These are phyloP conservation scores for Drosophila leonis DNA, from an alignment of 2,888 invertebrate genomes.

Conservation along the genomic window DNA sequence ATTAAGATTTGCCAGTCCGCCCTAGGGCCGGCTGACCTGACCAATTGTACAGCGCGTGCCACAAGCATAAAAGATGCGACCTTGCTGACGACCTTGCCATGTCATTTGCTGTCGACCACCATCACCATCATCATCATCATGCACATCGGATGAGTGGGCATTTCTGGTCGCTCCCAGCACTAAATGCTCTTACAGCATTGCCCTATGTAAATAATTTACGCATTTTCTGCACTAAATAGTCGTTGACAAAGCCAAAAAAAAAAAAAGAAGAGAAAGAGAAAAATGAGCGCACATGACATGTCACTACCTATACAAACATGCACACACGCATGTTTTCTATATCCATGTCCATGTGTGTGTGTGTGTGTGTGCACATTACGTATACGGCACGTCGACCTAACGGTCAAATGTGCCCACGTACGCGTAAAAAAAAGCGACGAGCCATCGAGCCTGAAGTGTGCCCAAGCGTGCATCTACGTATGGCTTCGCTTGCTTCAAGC, in stretches of 20 bases:
- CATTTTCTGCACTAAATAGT: conserved; percentile 75
- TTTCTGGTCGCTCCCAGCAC: conserved; percentile 31
- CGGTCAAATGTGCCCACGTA: conserved; percentile 66
- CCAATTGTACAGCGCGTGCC: conserved; percentile 15
- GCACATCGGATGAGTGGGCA: conserved; percentile 26
- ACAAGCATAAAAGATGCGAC: conserved; percentile 41
- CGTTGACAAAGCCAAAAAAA: conserved; percentile 59
- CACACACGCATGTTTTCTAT: conserved; percentile 4
- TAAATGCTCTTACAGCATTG: conserved; percentile 50
- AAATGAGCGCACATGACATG: conserved; percentile 38
- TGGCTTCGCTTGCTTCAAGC: conserved; percentile 55
- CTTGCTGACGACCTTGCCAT: conserved; percentile 69
- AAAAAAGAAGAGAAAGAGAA: background rate
- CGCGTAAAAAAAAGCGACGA: conserved; percentile 57
- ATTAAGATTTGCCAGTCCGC: conserved; percentile 44
- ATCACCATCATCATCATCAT: conserved; percentile 22
- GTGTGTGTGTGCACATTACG: conserved; percentile 31
- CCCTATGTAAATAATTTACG: conserved; percentile 66
- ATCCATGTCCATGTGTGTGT: background rate
- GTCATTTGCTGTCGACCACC: conserved; percentile 24
- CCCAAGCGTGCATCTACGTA: conserved; percentile 50
- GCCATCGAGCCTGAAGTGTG: conserved; percentile 39
- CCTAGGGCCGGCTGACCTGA: background rate
- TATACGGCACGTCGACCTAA: conserved; percentile 40
- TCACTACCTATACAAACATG: conserved; percentile 20